phyloP scores from a whole-genome alignment of 2,888 invertebrate genomes.

The Aphodius granarius region DNA sequence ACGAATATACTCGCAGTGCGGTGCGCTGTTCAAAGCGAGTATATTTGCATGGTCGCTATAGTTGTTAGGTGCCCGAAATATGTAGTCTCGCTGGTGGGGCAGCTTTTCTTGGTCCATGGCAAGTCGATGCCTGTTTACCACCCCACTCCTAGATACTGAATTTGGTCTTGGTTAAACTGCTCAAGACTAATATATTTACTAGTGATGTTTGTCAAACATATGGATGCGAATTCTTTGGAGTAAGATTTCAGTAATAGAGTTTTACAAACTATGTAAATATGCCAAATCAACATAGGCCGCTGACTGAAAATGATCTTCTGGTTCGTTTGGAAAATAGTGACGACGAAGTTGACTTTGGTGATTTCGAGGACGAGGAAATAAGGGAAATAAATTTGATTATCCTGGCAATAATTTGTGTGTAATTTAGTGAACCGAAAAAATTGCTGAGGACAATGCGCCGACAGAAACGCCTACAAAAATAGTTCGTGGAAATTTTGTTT shows the following conservation, averaged over 20 bases:
- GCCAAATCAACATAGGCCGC: conserved; percentile 2
- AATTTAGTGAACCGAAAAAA: too few species aligned
- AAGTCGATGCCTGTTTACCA: conserved; percentile 6
- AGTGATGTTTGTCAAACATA: too few species aligned
- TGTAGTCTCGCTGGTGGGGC: neutral
- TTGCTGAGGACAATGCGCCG: conserved; percentile 6
- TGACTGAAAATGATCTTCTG: conserved; percentile 2
- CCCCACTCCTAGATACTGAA: conserved; percentile 7
- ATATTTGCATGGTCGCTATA: neutral
- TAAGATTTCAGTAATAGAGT: conserved; percentile 6
- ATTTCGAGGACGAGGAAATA: conserved; percentile 2
- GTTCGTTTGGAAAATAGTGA: conserved; percentile 7
- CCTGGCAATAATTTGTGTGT: too few species aligned
- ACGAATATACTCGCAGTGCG: conserved; percentile 11
- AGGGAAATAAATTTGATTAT: neutral
- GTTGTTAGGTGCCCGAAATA: neutral
- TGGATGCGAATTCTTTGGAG: conserved; percentile 2
- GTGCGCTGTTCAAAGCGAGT: conserved; percentile 4
- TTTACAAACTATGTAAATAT: conserved; percentile 5
- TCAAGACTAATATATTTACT: conserved; percentile 10
- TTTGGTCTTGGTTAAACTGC: conserved; percentile 4
- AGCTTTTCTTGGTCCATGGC: neutral
- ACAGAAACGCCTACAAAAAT: conserved; percentile 10
- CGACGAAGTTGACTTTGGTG: neutral
- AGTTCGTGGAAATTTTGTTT: conserved; percentile 8